Evolutionary conservation across 2,113 vertebrate species (phyloP), one percentile per base, ranked within the genome.

Genomic region (Barbus barbus): DNA sequence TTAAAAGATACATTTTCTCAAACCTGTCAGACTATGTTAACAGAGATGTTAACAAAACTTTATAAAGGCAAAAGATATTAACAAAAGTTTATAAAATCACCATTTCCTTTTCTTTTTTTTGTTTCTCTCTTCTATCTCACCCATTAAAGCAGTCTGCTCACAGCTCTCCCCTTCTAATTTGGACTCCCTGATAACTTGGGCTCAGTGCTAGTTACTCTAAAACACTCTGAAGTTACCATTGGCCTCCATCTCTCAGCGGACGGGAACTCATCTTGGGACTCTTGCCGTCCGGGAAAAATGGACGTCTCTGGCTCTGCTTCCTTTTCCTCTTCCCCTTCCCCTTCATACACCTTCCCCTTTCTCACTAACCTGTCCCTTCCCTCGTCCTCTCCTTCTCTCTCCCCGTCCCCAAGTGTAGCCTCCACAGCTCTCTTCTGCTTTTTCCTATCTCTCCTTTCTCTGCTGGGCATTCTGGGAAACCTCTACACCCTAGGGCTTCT

Each of bases 361-460:
- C 63, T 86, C 16, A 87, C 88, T 31, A 94, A 93, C 73, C 33
- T 86, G 69, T 93, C 94, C 12, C 12, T 87, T 13, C 91, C 93
- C 18, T 92, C 93, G 60, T 86, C 90, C 26, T 85, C 90, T 61
- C 93, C 94, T 9, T 90, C 93, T 51, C 48, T 90, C 82, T 94
- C 93, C 86, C 92, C 92, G 3, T 94, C 94, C 36, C 93, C 93
- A 14, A 95, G 94, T 85, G 72, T 92, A 71, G 92, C 91, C 0
- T 95, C 94, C 84, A 95, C 95, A 0, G 94, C 93, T 58, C 92
- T 95, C n/a, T 94, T 96, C 87, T 95, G 95, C 89, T 93, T 92
- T 48, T 85, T 95, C 18, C 92, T 96, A 46, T 96, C 95, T 7
- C 92, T 96, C 61, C 93, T 96, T 88, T 95, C 95, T 53, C 84